These are phyloP conservation scores for Ostrea denselamellosa DNA, from an alignment of 1,140 invertebrate species.

Conservation along the genomic window DNA sequence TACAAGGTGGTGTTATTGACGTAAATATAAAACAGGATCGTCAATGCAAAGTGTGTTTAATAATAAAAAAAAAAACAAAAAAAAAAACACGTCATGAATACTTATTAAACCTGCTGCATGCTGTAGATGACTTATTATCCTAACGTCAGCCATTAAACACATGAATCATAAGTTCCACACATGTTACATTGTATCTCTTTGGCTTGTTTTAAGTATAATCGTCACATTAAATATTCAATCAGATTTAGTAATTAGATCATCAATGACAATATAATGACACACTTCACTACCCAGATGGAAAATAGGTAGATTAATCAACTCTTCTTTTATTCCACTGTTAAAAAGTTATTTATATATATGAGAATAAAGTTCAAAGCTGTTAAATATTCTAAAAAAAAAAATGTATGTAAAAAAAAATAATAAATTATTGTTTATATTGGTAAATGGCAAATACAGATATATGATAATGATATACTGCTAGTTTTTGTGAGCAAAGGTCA, in stretches of 20 bases:
- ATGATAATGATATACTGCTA: too few relatives aligned
- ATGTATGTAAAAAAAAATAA: too few relatives aligned
- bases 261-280: not conserved
- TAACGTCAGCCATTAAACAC: not conserved
- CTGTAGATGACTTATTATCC: not conserved
- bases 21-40: not conserved
- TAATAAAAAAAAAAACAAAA: too few relatives aligned
- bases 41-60: not conserved
- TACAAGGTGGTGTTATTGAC: not conserved
- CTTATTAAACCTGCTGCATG: not conserved
- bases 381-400: too few relatives aligned
- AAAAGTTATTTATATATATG: too few relatives aligned
- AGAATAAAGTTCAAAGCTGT: too few relatives aligned
- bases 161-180: not conserved
- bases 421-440: too few relatives aligned
- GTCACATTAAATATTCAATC: not conserved
- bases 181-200: not conserved
- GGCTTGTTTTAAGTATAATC: not conserved
- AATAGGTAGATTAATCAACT: too few relatives aligned
- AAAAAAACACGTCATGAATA: not conserved
- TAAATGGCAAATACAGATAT: too few relatives aligned
- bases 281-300: not conserved
- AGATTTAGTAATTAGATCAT: not conserved
- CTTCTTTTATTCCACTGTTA: too few relatives aligned
- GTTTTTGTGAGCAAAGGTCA: too few relatives aligned